Base-by-base conservation (phyloP, 2,797 vertebrate genomes). In the Carapus acus region DNA sequence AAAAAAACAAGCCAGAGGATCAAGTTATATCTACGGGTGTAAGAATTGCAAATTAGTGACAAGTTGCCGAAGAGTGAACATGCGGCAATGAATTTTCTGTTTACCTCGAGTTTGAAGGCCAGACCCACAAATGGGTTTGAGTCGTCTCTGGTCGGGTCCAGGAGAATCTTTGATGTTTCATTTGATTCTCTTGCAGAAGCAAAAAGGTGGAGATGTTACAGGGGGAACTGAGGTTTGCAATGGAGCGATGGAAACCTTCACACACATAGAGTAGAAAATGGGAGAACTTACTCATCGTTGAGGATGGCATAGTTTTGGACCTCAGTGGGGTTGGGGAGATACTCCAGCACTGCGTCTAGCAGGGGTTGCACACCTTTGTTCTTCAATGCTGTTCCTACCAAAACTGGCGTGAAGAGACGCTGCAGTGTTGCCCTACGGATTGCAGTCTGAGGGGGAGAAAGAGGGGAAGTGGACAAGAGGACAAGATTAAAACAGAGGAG, bases 281-380 rank as follows among this genome's bases (percentile, higher is more conserved):
- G n/a, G n/a, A n/a, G n/a, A n/a, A n/a, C 94, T 90, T 71, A 98
- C 96, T 85, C 85, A 0, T 91, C 48, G 65, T 93, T 93, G 36
- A 88, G 79, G 49, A 92, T 78, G 17, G 92, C 94, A 0, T 92
- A 97, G 83, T 98, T 99, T 65, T 90, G 85, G 23, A 98, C 91
- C 77, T 99, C 91, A 0, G 88, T 89, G 8, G 96, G 96, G 54
- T 94, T 89, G 1, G 96, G 96, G 42, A 99, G 88, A 50, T 92
- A 99, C 8, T 96, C 91, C 61, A 98, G 71, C 33, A 91, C 86
- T 0, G 93, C 94, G 15, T 98, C 86, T 69, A 99, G 69, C 4
- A 99, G 80, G 0, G 93, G 94, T 69, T 99, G 96, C 2, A 98
- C 89, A 1, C 96, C 96, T 74, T 96, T 98, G 82, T 99, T 99